Evolutionary conservation across 2,113 vertebrate species (phyloP).

Genomic region (Gallinago undulata): DNA sequence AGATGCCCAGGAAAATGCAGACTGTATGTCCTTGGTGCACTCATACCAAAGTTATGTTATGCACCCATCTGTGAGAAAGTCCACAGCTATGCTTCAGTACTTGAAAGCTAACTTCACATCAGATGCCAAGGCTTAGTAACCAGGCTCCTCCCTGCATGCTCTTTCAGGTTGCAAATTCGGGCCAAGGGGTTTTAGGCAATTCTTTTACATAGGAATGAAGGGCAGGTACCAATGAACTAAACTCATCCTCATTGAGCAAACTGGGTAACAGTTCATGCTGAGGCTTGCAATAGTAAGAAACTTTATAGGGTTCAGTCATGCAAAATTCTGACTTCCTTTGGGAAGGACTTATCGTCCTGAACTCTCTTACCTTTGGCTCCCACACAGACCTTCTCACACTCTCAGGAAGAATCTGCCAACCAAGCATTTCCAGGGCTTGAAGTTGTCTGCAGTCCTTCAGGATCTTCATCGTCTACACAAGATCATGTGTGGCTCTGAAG

Average conservation of each 20-base stretch:
- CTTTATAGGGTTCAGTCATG: neutral
- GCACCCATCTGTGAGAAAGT: neutral
- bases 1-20: neutral
- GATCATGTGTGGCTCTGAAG: neutral
- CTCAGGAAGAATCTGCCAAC: neutral
- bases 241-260: constrained; percentile 22
- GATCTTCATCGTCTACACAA: neutral
- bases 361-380: neutral
- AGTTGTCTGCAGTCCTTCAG: neutral
- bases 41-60: neutral
- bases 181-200: neutral
- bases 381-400: neutral
- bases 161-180: neutral
- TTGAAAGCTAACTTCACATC: neutral
- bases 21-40: neutral
- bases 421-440: neutral
- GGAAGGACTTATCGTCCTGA: neutral
- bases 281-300: constrained; percentile 25
- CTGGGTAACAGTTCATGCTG: neutral
- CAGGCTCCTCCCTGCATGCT: neutral
- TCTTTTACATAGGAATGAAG: neutral
- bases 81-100: neutral
- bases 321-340: neutral
- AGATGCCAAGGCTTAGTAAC: neutral
- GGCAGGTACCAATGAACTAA: neutral